Base-by-base conservation (phyloP, 2,113 vertebrate genomes). In the Thalassoma bifasciatum region DNA sequence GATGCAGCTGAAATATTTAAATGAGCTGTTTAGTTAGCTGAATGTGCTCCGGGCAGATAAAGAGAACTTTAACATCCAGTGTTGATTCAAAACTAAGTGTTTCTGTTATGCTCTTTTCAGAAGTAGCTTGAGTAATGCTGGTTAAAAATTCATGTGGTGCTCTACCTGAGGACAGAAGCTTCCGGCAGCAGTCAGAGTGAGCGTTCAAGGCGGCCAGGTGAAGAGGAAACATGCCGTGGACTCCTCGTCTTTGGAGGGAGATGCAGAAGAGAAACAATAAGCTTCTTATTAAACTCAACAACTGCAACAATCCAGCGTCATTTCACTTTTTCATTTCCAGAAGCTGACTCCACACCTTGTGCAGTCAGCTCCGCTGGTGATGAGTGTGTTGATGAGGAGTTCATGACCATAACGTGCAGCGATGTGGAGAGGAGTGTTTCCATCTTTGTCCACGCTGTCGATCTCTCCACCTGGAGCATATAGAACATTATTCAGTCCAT, bases 211-310 rank as follows among this genome's bases (percentile, higher is more conserved):
- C 97, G 1, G 98, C 97, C 81, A 99, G 92, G 86, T 99, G 98
- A 50, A 99, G 92, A 42, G 98, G 98, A 76, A 99, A 97, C 98
- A 99, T 99, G 67, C 96, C 96, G 51, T 98, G 95, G 86, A 98
- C 93, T 37, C 98, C 97, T 88, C 97, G 95, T 90, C 98, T 99
- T 82, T 26, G 80, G 58, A 82, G 10, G 89, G 10, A 86, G 24
- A 34, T 36, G 52, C 1, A 77, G n/a, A 72, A 10, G 72, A 8
- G 10, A 46, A 54, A 56, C n/a, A 19, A 16, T 0, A 37, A 8
- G 40, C 12, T 44, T 10, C 37, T 44, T 49, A 2, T n/a, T 8
- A 10, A 1, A 42, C 0, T 21, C 0, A 2, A 26, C 3, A 24
- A n/a, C 11, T 0, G 19, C 17, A 30, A 30, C 7, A 5, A 46